Percentiles rank a stretch among this genome's conserved stretches.
These are phyloP conservation scores for Euwallacea fornicatus DNA, from an alignment of 1,140 invertebrate species.

Conservation along the genomic window DNA sequence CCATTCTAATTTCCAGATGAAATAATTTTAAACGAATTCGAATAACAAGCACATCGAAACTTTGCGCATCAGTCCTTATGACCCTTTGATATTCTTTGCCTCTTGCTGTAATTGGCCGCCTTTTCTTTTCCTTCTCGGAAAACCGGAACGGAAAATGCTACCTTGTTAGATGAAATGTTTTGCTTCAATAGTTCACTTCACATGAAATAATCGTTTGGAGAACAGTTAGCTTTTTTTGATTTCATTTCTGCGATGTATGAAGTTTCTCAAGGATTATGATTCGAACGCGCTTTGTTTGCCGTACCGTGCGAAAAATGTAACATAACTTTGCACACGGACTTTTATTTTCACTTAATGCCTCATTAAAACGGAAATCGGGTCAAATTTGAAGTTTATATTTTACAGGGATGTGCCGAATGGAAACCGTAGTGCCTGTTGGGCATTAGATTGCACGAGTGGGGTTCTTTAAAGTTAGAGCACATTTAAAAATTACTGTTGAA, in stretches of 20 bases:
- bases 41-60: conserved; percentile 36
- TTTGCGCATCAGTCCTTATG: conserved; percentile 34
- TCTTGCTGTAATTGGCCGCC: conserved; percentile 33
- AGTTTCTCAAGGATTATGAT: neutral
- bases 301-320: too few species aligned
- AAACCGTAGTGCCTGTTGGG: too few species aligned
- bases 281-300: too few species aligned
- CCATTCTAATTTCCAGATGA: conserved; percentile 23
- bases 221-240: too few species aligned
- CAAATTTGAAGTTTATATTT: too few species aligned
- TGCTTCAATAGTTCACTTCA: conserved; percentile 29
- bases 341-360: too few species aligned
- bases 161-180: conserved; percentile 33
- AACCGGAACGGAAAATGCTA: conserved; percentile 29
- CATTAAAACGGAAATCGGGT: too few species aligned
- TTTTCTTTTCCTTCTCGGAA: conserved; percentile 24
- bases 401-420: too few species aligned
- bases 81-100: conserved; percentile 29
- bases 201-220: conserved; percentile 25
- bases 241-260: neutral
- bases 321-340: too few species aligned
- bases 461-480: too few species aligned
- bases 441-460: too few species aligned
- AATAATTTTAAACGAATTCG: conserved; percentile 34
- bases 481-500: too few species aligned